phyloP scores from a whole-genome alignment of 2,888 invertebrate genomes.

The Noctua pronuba region DNA sequence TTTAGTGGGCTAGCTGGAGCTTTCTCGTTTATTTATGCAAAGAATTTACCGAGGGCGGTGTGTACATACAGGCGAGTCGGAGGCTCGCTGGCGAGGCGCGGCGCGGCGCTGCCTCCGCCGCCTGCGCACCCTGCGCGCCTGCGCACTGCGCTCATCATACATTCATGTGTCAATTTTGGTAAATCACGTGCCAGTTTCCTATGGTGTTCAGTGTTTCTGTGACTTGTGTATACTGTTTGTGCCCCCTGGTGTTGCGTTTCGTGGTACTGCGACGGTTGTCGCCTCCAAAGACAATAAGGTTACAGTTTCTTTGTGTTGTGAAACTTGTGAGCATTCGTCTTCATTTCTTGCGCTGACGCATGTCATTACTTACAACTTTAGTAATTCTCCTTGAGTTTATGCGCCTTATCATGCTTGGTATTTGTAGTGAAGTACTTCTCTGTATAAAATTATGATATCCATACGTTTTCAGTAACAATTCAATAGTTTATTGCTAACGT shows the following conservation, averaged over 20 bases:
- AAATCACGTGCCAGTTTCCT: conserved; percentile 77
- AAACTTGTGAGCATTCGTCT: conserved; percentile 74
- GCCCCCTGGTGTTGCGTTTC: conserved; percentile 76
- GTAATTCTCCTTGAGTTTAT: conserved; percentile 78
- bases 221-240: conserved; percentile 81
- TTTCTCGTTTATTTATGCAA: conserved; percentile 90
- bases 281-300: conserved; percentile 74
- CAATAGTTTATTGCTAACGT: background rate
- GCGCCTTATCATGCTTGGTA: conserved; percentile 77
- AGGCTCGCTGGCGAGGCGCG: conserved; percentile 84
- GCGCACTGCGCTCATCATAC: conserved; percentile 77
- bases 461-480: conserved; percentile 34
- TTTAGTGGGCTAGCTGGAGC: conserved; percentile 79
- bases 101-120: conserved; percentile 85
- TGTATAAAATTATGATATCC: conserved; percentile 42
- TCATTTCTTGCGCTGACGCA: conserved; percentile 77
- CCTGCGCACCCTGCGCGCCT: conserved; percentile 86
- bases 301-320: conserved; percentile 84
- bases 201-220: conserved; percentile 80
- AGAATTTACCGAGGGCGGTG: conserved; percentile 89
- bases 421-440: conserved; percentile 48
- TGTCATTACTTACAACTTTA: conserved; percentile 73
- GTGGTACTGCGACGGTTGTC: conserved; percentile 65
- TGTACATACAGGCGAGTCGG: conserved; percentile 83
- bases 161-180: conserved; percentile 82